Conservation (phyloP, 2,888 invertebrate genomes). For the Campoplex capitator region DNA sequence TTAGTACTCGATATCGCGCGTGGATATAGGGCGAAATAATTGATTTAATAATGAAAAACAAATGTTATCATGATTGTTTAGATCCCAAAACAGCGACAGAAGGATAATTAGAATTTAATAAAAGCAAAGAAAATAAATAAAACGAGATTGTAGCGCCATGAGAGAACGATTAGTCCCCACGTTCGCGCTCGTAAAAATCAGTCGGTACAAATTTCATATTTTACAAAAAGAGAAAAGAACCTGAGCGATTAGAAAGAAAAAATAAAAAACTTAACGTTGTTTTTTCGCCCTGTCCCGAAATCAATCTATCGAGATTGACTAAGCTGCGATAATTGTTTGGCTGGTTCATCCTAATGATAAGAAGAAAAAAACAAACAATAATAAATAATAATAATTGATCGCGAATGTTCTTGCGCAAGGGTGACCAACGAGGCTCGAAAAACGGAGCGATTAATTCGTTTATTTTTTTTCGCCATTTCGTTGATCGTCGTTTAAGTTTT, state of each 20-base stretch:
- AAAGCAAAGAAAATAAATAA: neutral
- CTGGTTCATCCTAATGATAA: constrained; percentile 75
- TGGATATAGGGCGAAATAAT: constrained; percentile 28
- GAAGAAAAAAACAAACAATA: constrained; percentile 32
- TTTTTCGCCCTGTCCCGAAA: constrained; percentile 25
- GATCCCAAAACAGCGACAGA: constrained; percentile 36
- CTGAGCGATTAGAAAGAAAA: neutral
- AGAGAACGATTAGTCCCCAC: constrained; percentile 30
- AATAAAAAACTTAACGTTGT: neutral
- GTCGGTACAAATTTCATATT: constrained; percentile 63
- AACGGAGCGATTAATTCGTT: neutral
- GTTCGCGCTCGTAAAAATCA: constrained; percentile 46
- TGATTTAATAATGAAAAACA: constrained; percentile 7
- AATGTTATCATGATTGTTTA: constrained; percentile 46
- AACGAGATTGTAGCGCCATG: constrained; percentile 42
- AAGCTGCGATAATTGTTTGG: constrained; percentile 72
- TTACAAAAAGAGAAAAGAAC: constrained; percentile 21
- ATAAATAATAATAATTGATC: constrained; percentile 61
- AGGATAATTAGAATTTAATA: neutral
- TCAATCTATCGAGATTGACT: constrained; percentile 47
- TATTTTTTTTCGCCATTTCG: constrained; percentile 22
- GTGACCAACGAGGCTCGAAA: constrained; percentile 67
- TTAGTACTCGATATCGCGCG: constrained; percentile 50
- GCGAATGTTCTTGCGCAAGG: constrained; percentile 61
- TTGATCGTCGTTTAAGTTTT: constrained; percentile 6